Conservation (phyloP, 2,888 invertebrate species). For the Brachyptera risi region DNA sequence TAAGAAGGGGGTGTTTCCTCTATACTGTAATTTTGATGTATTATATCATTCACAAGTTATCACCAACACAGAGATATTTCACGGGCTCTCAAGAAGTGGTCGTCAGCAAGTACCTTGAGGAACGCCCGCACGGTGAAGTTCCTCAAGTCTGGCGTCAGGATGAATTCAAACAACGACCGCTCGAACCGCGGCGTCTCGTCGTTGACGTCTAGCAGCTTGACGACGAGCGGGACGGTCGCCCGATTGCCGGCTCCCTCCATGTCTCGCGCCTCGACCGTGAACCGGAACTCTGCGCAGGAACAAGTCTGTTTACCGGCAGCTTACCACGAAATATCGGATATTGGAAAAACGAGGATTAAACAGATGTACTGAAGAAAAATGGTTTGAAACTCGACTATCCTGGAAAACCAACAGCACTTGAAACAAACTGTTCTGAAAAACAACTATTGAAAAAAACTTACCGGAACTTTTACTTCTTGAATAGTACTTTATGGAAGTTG, state of each 20-base stretch:
- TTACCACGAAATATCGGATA: background rate
- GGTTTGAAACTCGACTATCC: too few species aligned
- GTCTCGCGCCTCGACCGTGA: conserved; percentile 84
- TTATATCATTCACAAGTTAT: too few species aligned
- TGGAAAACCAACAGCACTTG: too few species aligned
- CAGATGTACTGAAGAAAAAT: too few species aligned
- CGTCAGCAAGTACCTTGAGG: conserved; percentile 61
- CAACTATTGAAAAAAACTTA: background rate
- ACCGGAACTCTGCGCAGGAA: conserved; percentile 55
- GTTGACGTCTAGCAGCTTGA: conserved; percentile 75
- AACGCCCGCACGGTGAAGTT: conserved; percentile 74
- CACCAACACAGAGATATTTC: too few species aligned
- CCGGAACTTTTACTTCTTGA: too few species aligned
- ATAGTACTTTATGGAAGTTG: too few species aligned
- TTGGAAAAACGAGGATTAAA: background rate
- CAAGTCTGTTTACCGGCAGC: background rate
- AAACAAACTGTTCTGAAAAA: too few species aligned
- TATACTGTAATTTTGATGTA: too few species aligned
- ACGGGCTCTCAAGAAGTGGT: too few species aligned
- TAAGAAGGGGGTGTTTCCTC: too few species aligned
- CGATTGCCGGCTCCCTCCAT: conserved; percentile 76
- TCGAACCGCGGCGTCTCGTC: conserved; percentile 85
- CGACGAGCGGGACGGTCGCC: conserved; percentile 59
- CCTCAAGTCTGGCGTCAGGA: conserved; percentile 66
- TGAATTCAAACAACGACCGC: conserved; percentile 72